These are phyloP conservation scores for Eurystomus glaucurus DNA, from an alignment of 2,797 vertebrate species.

Conservation along the genomic window DNA sequence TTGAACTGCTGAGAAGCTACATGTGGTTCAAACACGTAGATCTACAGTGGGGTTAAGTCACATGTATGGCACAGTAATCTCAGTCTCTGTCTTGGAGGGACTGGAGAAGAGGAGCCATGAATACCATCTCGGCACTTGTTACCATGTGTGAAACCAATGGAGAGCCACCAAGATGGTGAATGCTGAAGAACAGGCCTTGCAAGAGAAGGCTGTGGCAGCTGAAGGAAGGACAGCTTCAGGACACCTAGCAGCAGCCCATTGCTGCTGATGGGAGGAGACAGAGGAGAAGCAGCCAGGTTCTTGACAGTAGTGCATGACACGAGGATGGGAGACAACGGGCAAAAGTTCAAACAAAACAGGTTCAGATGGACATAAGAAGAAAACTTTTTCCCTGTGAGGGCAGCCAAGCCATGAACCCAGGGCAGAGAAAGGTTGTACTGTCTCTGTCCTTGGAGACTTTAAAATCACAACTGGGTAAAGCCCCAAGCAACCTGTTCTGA, in stretches of 20 bases:
- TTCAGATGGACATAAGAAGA: background rate
- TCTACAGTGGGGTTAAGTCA: background rate
- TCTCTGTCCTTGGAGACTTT: background rate
- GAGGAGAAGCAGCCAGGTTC: background rate
- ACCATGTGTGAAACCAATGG: rapidly evolving
- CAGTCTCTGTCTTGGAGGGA: background rate
- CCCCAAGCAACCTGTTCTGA: background rate
- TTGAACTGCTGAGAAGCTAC: background rate
- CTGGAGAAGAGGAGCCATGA: background rate
- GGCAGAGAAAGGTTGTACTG: rapidly evolving
- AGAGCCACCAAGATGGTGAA: background rate
- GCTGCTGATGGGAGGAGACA: rapidly evolving
- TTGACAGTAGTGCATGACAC: rapidly evolving
- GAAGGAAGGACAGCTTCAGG: background rate
- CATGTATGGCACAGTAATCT: background rate
- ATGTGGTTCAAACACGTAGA: background rate
- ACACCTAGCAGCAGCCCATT: background rate
- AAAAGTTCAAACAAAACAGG: background rate
- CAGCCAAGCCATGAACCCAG: background rate
- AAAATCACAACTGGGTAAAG: background rate
- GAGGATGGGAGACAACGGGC: background rate
- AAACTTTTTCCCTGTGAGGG: background rate
- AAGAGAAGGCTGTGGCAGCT: background rate
- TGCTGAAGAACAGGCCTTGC: background rate
- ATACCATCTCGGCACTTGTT: background rate